phyloP scores from a whole-genome alignment of 2,113 vertebrate genomes.

The Mixornis gularis region DNA sequence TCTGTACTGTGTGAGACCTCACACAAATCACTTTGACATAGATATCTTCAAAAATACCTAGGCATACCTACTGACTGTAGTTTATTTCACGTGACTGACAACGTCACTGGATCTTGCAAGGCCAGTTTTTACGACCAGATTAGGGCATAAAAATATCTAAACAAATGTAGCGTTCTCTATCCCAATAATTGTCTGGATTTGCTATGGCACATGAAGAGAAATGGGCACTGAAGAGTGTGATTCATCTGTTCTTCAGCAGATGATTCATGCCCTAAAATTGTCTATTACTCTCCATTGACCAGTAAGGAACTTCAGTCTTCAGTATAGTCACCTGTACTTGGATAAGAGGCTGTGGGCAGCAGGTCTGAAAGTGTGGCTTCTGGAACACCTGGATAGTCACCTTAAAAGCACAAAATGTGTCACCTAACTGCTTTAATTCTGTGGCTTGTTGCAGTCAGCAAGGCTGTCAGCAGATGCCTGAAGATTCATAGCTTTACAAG shows the following conservation, averaged over 20 bases:
- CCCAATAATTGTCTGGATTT: neutral
- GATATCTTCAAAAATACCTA: neutral
- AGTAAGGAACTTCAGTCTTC: neutral
- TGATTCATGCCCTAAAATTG: neutral
- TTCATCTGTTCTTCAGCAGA: neutral
- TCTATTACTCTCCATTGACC: neutral
- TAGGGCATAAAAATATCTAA: neutral
- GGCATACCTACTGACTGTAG: neutral
- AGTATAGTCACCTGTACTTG: neutral
- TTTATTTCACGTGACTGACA: neutral
- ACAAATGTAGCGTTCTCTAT: neutral
- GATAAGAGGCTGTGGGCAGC: neutral
- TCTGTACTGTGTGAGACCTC: slow-evolving; percentile 16
- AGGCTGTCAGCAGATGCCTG: neutral
- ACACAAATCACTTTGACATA: slow-evolving; percentile 40
- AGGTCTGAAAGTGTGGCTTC: neutral
- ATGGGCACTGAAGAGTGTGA: neutral
- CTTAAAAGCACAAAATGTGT: neutral
- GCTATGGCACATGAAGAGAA: neutral
- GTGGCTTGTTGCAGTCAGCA: neutral
- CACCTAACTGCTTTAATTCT: neutral
- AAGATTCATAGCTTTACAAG: neutral
- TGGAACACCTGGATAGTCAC: neutral
- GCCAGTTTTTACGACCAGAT: neutral
- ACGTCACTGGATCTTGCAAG: neutral